A percentile compares a stretch with the other conserved stretches of the same genome.
Evolutionary conservation across 2,888 invertebrate genomes (phyloP).

Genomic region (Tachina grossa): DNA sequence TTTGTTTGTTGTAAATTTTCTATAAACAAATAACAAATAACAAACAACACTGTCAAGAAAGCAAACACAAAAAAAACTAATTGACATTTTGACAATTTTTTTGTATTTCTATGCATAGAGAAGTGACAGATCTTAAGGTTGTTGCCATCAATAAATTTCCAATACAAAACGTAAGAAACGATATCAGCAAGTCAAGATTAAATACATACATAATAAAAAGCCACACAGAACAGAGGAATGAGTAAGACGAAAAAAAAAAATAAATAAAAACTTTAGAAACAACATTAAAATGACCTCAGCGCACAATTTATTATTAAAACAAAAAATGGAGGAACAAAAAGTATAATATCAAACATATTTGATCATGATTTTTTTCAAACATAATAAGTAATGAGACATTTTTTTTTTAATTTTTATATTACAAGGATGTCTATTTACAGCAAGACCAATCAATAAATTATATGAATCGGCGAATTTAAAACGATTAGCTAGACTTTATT

Average conservation of each 20-base stretch:
- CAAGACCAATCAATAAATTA: background rate
- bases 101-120: constrained; percentile 64
- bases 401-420: background rate
- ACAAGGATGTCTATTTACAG: background rate
- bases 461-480: background rate
- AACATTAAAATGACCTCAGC: constrained; percentile 43
- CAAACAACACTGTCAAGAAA: background rate
- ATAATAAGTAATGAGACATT: constrained; percentile 35
- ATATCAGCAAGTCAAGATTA: constrained; percentile 66
- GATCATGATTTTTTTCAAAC: constrained; percentile 20
- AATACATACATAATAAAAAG: constrained; percentile 31
- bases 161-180: constrained; percentile 54
- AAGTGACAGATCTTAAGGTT: constrained; percentile 72
- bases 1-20: constrained; percentile 44
- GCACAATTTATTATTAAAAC: constrained; percentile 47
- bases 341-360: constrained; percentile 10
- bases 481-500: no score
- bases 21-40: constrained; percentile 22
- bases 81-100: constrained; percentile 72
- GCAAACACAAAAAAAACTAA: constrained; percentile 55
- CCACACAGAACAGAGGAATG: constrained; percentile 12
- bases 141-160: constrained; percentile 68
- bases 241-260: background rate
- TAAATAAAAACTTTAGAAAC: background rate
- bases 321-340: constrained; percentile 11